phyloP scores from a whole-genome alignment of 2,888 invertebrate species.

The Selenia dentaria region DNA sequence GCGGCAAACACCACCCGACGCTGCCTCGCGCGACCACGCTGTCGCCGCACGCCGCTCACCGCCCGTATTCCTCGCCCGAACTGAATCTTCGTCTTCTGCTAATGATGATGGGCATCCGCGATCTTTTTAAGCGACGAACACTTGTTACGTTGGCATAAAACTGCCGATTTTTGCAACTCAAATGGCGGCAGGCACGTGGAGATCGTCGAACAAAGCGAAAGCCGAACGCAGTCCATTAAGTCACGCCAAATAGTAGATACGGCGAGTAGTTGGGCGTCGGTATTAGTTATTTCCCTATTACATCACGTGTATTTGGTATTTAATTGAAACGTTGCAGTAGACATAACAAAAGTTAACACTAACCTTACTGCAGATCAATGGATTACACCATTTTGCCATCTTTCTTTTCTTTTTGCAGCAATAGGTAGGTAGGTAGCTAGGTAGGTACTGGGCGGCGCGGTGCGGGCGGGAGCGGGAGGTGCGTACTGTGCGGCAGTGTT shows the following conservation, averaged over 20 bases:
- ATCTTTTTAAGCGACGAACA: constrained; percentile 6
- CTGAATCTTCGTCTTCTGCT: neutral
- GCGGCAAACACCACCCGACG: constrained; percentile 7
- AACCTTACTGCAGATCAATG: constrained; percentile 69
- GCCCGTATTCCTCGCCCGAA: constrained; percentile 35
- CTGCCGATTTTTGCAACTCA: constrained; percentile 33
- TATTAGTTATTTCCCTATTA: neutral
- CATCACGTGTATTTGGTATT: neutral
- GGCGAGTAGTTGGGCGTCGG: neutral
- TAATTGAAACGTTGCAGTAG: neutral
- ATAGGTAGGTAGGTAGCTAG: neutral
- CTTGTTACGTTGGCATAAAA: constrained; percentile 12
- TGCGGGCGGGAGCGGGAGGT: neutral
- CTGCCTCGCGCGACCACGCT: constrained; percentile 24
- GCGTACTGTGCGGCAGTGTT: neutral
- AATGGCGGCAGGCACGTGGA: constrained; percentile 85
- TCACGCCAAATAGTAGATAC: neutral
- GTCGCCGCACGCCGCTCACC: constrained; percentile 37
- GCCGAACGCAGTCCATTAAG: constrained; percentile 44
- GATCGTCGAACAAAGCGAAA: constrained; percentile 80
- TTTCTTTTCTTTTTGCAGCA: constrained; percentile 46
- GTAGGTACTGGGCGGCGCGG: neutral
- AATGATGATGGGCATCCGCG: neutral
- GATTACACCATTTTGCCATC: constrained; percentile 68
- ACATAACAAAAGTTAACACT: constrained; percentile 45